These are phyloP conservation scores for Cylas formicarius DNA, from an alignment of 1,140 invertebrate species.

Conservation along the genomic window DNA sequence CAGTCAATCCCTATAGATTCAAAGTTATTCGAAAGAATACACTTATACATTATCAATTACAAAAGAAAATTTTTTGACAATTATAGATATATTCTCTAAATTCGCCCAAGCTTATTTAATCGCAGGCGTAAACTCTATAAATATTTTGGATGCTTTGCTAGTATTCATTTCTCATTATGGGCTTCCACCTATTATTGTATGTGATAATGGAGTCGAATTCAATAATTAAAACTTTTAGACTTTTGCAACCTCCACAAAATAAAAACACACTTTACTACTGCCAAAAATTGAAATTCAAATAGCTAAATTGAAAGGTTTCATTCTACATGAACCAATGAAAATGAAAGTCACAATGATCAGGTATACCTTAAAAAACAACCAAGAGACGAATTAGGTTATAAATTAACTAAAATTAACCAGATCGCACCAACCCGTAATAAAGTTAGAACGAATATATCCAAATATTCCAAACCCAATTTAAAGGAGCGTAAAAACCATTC, in stretches of 20 bases:
- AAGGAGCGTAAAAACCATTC: conserved; percentile 1
- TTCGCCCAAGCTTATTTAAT: too few species aligned
- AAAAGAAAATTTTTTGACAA: too few species aligned
- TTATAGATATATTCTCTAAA: too few species aligned
- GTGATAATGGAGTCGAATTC: conserved; percentile 4
- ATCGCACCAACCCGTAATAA: conserved; percentile 1
- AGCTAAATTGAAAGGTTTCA: conserved; percentile 5
- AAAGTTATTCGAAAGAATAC: too few species aligned
- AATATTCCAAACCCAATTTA: conserved; percentile 4
- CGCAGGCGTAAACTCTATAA: conserved; percentile 1
- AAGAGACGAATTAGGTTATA: not conserved
- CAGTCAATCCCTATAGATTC: too few species aligned
- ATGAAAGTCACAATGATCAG: not conserved
- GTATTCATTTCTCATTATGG: conserved; percentile 2
- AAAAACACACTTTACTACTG: conserved; percentile 4
- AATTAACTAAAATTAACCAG: not conserved
- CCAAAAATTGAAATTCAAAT: conserved; percentile 3
- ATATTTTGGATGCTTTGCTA: conserved; percentile 5
- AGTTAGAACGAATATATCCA: conserved; percentile 2
- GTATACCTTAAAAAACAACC: conserved; percentile 2
- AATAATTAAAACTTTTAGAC: not conserved
- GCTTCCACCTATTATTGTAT: conserved; percentile 2
- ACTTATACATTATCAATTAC: too few species aligned
- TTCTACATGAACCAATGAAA: conserved; percentile 4
- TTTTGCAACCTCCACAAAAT: conserved; percentile 2